Percentiles rank a stretch among this genome's conserved stretches.
phyloP scores from a whole-genome alignment of 2,888 invertebrate genomes.

The Eristalinus sepulchralis region DNA sequence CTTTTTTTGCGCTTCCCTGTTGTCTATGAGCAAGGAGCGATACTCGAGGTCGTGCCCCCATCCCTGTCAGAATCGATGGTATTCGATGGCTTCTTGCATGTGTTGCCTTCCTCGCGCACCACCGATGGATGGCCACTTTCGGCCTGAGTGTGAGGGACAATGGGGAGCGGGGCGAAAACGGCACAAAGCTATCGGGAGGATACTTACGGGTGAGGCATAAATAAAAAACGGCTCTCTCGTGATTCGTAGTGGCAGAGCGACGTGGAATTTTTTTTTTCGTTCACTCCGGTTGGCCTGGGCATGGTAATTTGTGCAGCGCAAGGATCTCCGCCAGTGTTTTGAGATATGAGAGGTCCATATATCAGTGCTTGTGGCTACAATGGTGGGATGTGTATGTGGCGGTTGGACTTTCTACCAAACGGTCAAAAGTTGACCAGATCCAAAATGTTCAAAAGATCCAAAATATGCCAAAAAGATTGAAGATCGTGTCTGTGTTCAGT shows the following conservation, averaged over 20 bases:
- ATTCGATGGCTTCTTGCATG: slow-evolving; percentile 59
- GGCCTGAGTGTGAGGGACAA: slow-evolving; percentile 21
- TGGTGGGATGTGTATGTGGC: background rate
- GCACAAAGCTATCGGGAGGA: background rate
- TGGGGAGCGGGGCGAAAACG: background rate
- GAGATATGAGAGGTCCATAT: slow-evolving; percentile 43
- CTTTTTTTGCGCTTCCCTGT: background rate
- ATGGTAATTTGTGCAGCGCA: slow-evolving; percentile 10
- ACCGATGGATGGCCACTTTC: slow-evolving; percentile 57
- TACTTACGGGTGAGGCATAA: background rate
- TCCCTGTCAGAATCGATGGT: slow-evolving; percentile 53
- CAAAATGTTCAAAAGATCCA: too few species aligned
- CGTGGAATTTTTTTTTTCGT: slow-evolving; percentile 13
- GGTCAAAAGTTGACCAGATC: too few species aligned
- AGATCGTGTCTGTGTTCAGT: too few species aligned
- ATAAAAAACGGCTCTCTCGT: slow-evolving; percentile 35
- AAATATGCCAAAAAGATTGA: too few species aligned
- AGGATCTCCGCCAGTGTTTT: slow-evolving; percentile 41
- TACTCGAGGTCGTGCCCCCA: background rate
- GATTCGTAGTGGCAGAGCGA: slow-evolving; percentile 13
- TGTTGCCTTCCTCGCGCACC: slow-evolving; percentile 30
- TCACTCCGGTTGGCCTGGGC: background rate
- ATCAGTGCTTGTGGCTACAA: slow-evolving; percentile 25
- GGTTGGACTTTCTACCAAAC: background rate
- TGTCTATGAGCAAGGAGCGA: background rate